Percentiles rank a stretch among this genome's conserved stretches.
These are phyloP conservation scores for Chaetura pelagica DNA, from an alignment of 2,113 vertebrate genomes.

Conservation along the genomic window DNA sequence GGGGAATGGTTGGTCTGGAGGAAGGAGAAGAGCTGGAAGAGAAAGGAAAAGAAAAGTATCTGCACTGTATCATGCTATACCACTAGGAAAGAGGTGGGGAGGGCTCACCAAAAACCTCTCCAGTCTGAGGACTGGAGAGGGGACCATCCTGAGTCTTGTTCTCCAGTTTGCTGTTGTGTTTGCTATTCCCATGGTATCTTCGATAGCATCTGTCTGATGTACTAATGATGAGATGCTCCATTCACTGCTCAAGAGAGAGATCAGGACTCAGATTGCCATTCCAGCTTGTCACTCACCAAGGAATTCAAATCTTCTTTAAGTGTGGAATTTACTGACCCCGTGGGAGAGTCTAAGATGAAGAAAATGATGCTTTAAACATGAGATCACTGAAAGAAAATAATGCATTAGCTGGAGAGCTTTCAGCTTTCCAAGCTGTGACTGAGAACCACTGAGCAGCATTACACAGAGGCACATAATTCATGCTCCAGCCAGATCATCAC, in stretches of 20 bases:
- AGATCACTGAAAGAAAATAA: slow-evolving; percentile 56
- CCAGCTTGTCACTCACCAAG: slow-evolving; percentile 51
- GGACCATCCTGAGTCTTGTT: background rate
- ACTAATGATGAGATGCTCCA: slow-evolving; percentile 25
- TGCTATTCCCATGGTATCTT: slow-evolving; percentile 5
- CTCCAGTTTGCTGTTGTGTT: background rate
- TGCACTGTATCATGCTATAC: background rate
- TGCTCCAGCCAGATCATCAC: background rate
- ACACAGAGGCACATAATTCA: background rate
- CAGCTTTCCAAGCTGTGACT: background rate
- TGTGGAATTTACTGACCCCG: slow-evolving; percentile 19
- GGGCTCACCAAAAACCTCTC: background rate
- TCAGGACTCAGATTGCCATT: slow-evolving; percentile 11
- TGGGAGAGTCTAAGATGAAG: background rate
- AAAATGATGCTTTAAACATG: slow-evolving; percentile 52
- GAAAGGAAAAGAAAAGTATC: background rate
- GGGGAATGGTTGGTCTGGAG: background rate
- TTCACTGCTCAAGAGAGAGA: slow-evolving; percentile 16
- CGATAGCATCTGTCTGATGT: slow-evolving; percentile 3
- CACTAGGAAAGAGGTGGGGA: background rate
- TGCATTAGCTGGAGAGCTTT: background rate
- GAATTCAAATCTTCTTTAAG: slow-evolving; percentile 66
- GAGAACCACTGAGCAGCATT: background rate
- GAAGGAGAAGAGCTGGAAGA: background rate
- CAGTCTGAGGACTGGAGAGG: background rate